Percentiles rank a stretch among this genome's conserved stretches.
These are phyloP conservation scores for Tholera decimalis DNA, from an alignment of 2,888 invertebrate genomes.

Conservation along the genomic window DNA sequence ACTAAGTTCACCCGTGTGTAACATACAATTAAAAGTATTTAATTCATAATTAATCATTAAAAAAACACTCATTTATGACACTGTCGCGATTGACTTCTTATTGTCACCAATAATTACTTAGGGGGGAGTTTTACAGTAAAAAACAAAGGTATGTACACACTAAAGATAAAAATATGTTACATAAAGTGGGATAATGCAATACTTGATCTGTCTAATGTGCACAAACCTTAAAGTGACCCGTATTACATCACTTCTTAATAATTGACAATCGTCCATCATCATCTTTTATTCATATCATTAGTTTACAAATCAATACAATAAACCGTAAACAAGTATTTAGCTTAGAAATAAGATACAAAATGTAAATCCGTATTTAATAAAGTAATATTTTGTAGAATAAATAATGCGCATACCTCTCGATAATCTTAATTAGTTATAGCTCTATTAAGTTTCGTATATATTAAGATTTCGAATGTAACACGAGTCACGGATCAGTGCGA, in stretches of 20 bases:
- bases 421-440: conserved; percentile 35
- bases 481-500: conserved; percentile 69
- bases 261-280: conserved; percentile 40
- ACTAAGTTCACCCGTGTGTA: conserved; percentile 70
- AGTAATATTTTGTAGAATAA: conserved; percentile 59
- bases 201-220: conserved; percentile 71
- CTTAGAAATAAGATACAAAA: conserved; percentile 63
- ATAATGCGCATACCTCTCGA: conserved; percentile 44
- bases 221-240: conserved; percentile 71
- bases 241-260: conserved; percentile 63
- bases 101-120: conserved; percentile 73
- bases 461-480: conserved; percentile 68
- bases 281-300: conserved; percentile 34
- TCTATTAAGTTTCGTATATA: conserved; percentile 31
- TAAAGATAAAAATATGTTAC: conserved; percentile 63
- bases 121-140: conserved; percentile 52
- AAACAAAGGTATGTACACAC: conserved; percentile 75
- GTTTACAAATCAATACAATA: conserved; percentile 53
- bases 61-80: conserved; percentile 79
- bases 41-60: conserved; percentile 68
- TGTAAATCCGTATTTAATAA: conserved; percentile 59
- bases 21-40: conserved; percentile 66
- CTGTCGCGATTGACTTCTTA: conserved; percentile 81
- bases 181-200: conserved; percentile 59
- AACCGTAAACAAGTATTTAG: conserved; percentile 51